A percentile compares a stretch with the other conserved stretches of the same genome.
phyloP scores from a whole-genome alignment of 2,797 vertebrate species.

The Crenichthys baileyi region DNA sequence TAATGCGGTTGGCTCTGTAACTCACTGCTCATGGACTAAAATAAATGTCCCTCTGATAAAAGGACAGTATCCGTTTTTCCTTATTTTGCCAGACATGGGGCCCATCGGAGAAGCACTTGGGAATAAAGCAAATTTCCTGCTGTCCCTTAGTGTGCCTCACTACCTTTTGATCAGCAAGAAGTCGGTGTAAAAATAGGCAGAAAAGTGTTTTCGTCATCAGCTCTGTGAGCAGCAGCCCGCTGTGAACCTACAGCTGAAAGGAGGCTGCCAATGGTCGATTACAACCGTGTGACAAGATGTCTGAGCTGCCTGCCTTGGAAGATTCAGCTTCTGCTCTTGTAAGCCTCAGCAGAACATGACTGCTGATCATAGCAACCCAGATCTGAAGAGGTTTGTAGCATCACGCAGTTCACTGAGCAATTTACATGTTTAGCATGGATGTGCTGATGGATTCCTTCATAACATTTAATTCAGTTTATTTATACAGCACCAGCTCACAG shows the following conservation, averaged over 20 bases:
- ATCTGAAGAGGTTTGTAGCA: constrained; percentile 32
- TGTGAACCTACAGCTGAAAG: constrained; percentile 59
- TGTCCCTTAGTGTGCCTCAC: constrained; percentile 38
- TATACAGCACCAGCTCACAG: no score
- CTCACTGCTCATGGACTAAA: constrained; percentile 50
- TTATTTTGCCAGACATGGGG: constrained; percentile 27
- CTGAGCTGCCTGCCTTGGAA: constrained; percentile 47
- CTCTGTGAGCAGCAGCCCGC: constrained; percentile 39
- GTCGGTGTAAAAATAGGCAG: constrained; percentile 63
- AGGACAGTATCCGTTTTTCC: constrained; percentile 6
- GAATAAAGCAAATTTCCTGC: constrained; percentile 24
- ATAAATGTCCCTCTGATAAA: constrained; percentile 46
- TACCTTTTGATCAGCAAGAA: constrained; percentile 60
- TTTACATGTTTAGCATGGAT: background rate
- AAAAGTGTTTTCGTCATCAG: constrained; percentile 56
- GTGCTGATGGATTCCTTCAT: background rate
- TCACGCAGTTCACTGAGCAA: constrained; percentile 3
- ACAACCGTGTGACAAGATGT: constrained; percentile 58
- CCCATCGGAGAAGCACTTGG: constrained; percentile 17
- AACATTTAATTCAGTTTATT: no score
- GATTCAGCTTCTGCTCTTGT: constrained; percentile 52
- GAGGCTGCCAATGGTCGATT: constrained; percentile 60
- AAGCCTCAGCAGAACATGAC: constrained; percentile 61
- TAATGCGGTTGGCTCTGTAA: constrained; percentile 36
- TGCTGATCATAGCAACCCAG: constrained; percentile 50